These are phyloP conservation scores for Eueremaeus valkanovi DNA, from an alignment of 2,888 invertebrate species.

Conservation along the genomic window DNA sequence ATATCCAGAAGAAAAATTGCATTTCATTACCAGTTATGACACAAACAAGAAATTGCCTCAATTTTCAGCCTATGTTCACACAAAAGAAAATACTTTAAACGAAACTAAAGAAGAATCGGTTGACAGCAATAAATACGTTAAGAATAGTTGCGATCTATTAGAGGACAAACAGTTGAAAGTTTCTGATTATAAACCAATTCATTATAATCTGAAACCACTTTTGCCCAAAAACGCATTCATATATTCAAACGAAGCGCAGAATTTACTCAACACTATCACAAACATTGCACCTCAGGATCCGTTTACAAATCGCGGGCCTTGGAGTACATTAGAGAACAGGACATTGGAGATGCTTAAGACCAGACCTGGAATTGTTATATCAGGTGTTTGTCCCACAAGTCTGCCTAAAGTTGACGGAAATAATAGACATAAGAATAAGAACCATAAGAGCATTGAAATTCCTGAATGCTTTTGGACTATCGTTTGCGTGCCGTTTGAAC, in stretches of 20 bases:
- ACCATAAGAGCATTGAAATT: not conserved
- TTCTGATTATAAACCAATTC: constrained; percentile 24
- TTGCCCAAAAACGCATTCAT: constrained; percentile 35
- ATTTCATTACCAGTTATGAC: constrained; percentile 28
- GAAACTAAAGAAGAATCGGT: not conserved
- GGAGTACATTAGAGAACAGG: constrained; percentile 10
- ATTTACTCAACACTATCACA: constrained; percentile 23
- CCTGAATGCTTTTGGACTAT: constrained; percentile 41
- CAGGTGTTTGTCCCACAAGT: constrained; percentile 33
- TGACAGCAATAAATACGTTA: not conserved
- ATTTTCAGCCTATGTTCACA: constrained; percentile 26
- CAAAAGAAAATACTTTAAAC: not conserved
- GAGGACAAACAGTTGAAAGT: constrained; percentile 23
- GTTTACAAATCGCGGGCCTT: constrained; percentile 25
- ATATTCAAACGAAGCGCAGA: constrained; percentile 23
- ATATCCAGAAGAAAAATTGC: constrained; percentile 20
- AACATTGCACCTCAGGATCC: constrained; percentile 40
- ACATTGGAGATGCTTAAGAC: constrained; percentile 1
- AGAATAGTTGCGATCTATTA: constrained; percentile 11
- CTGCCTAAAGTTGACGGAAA: not conserved
- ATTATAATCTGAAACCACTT: constrained; percentile 35
- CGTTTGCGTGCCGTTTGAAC: constrained; percentile 9
- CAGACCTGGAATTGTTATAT: constrained; percentile 16
- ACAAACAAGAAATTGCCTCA: constrained; percentile 1
- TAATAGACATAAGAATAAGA: not conserved